phyloP scores from a whole-genome alignment of 2,888 invertebrate species.

The Mycalesis mineus region DNA sequence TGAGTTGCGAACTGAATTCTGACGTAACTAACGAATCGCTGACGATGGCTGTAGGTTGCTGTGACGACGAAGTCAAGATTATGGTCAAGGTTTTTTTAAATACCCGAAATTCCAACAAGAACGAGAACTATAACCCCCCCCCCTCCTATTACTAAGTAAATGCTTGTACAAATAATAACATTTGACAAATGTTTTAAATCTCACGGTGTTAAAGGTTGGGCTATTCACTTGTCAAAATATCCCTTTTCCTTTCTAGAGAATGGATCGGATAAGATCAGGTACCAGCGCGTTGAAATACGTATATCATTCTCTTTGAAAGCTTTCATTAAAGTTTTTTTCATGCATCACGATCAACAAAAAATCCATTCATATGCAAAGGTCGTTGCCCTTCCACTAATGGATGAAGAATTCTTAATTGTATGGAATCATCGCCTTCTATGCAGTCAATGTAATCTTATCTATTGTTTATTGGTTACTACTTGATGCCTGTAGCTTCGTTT shows the following conservation, averaged over 20 bases:
- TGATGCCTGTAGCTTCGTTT: not conserved
- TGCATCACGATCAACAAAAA: conserved; percentile 8
- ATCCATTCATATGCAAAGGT: conserved; percentile 8
- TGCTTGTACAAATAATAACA: too few relatives aligned
- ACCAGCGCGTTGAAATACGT: not conserved
- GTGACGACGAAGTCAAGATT: not conserved
- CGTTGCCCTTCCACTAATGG: conserved; percentile 12
- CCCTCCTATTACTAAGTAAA: too few relatives aligned
- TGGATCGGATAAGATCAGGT: conserved; percentile 9
- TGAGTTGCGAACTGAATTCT: not conserved
- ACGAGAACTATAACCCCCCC: too few relatives aligned
- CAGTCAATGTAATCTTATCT: not conserved
- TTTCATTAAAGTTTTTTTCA: conserved; percentile 7
- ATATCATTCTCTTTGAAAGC: conserved; percentile 15
- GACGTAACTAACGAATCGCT: not conserved
- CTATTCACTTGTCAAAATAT: not conserved
- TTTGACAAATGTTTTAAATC: too few relatives aligned
- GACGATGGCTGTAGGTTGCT: not conserved
- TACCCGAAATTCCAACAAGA: too few relatives aligned
- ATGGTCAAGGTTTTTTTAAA: not conserved
- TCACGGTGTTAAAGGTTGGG: not conserved
- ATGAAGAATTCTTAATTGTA: conserved; percentile 15
- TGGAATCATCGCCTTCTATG: conserved; percentile 3
- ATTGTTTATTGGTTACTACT: not conserved
- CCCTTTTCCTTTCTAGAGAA: conserved; percentile 8